Evolutionary conservation across 2,888 invertebrate genomes (phyloP).

Genomic region (Tipula unca): DNA sequence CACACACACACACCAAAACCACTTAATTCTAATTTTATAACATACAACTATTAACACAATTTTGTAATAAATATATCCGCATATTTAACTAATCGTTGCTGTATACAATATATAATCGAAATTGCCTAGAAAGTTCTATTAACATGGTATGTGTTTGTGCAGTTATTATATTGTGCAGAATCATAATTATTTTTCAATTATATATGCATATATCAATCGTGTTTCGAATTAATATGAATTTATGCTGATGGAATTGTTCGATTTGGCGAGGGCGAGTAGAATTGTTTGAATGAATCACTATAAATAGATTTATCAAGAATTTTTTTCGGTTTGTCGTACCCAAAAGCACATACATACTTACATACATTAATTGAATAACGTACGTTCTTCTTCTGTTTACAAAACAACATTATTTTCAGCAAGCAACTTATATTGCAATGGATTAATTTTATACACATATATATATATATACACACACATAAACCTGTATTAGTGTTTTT

Average conservation of each 20-base stretch:
- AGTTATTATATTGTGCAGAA: background rate
- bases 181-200: too few species aligned
- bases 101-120: background rate
- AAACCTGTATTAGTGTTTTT: background rate
- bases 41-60: background rate
- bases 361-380: background rate
- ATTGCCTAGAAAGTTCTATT: background rate
- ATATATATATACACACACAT: too few species aligned
- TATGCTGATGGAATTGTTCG: background rate
- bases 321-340: background rate
- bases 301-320: background rate
- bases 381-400: background rate
- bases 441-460: background rate
- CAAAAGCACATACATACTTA: background rate
- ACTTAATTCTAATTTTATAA: background rate
- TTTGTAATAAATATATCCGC: background rate
- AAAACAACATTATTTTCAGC: background rate
- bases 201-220: background rate
- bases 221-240: background rate
- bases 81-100: background rate
- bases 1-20: background rate
- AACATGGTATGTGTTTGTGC: background rate
- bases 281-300: background rate
- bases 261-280: background rate
- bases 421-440: background rate